Base-by-base conservation (phyloP, 2,888 invertebrate species). In the Cistogaster globosa region DNA sequence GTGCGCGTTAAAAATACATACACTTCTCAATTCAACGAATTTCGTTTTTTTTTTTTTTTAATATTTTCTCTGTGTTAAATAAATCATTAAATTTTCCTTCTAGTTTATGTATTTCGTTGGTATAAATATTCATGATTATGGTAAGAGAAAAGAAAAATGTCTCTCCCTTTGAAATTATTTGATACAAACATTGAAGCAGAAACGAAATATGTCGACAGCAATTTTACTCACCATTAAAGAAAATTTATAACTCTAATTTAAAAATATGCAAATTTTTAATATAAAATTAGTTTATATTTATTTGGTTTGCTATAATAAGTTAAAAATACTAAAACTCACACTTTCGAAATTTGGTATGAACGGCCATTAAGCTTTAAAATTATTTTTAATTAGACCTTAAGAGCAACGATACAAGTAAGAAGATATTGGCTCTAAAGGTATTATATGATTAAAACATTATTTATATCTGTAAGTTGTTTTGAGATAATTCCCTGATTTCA, bases 211-310 rank as follows among this genome's bases (percentile, higher is more conserved):
- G 67, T 53, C 22, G 42, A 60, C 20, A 60, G 69, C 18, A 60
- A 83, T 77, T 72, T 83, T 67, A 45, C 55, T 72, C 67, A 32
- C 72, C 83, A 83, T 83, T 83, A 72, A 72, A 32, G 58, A 9
- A 32, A 72, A 83, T 83, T 72, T 77, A 83, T 83, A 77, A 77
- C 67, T 58, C 67, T 36, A 83, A 77, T 83, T 83, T 58, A 76
- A 18, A 62, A 74, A 42, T 0, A 58, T 14, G 22, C 16, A 7
- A 8, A 18, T 53, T 5, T 48, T 48, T 2, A 71, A 65, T 11
- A 45, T 16, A 53, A 26, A 48, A 58, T 11, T 42, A 8, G 9
- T 58, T 48, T 48, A 1, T 26, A 38, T 48, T 36, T 63, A 62
- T n/a, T 42, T n/a, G 32, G 48, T 71, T 45, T 8, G 12, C 36